Base-by-base conservation (phyloP, 2,113 vertebrate genomes). In the Chaetorhynchus papuensis region DNA sequence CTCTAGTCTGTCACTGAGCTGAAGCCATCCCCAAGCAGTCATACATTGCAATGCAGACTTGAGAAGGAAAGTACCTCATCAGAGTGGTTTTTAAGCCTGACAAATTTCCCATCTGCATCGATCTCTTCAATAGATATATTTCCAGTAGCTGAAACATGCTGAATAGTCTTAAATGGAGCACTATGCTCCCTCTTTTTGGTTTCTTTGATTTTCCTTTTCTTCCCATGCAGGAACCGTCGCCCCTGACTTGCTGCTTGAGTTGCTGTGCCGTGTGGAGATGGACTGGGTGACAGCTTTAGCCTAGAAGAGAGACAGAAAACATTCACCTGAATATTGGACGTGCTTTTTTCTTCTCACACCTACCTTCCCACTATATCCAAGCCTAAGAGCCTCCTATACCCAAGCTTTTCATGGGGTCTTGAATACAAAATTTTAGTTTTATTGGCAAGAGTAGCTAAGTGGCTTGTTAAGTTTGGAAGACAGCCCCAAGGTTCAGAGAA, bases 71-170 rank as follows among this genome's bases (percentile, higher is more conserved):
- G 28, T 95, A 99, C 99, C 95, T 88, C 31, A 0, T 98, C 93
- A 0, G 98, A 98, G 91, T 97, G 97, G 96, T 99, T 99, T 96
- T 96, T 98, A 84, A 99, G 97, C 79, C 78, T 96, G 49, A 99
- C 93, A 78, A 97, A 99, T 75, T 96, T 98, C 27, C 99, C 98
- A 2, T 98, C 98, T 44, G 86, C 44, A 70, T 99, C 98, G 0
- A 99, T 97, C 80, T 99, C 98, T 20, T 98, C 98, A 69, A 99
- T 97, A 41, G 97, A 98, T 63, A 99, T 31, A 5, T 70, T 77
- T 17, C 98, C 97, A 13, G 70, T 91, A 30, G 95, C 82, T 1
- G 97, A 95, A 13, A 97, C 95, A 31, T 93, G 97, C 71, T 98
- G 98, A 75, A 98, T 90, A 39, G 97, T 96, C 78, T 98, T 98